phyloP scores from a whole-genome alignment of 2,797 vertebrate species.

The Gallinago stenura region DNA sequence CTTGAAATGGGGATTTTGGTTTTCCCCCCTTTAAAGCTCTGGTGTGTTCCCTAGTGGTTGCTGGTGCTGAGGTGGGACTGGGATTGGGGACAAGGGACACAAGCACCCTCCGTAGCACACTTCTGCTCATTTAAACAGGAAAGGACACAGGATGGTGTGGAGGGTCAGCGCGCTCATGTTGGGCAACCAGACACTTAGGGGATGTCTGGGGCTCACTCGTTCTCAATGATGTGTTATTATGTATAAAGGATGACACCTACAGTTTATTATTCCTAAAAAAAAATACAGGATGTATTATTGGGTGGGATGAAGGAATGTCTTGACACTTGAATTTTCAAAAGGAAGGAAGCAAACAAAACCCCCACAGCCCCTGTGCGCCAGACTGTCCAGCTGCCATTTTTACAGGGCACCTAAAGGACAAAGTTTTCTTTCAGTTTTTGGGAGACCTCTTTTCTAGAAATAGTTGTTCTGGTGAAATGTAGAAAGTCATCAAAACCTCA shows the following conservation, averaged over 20 bases:
- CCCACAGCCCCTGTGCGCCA: background rate
- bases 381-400: background rate
- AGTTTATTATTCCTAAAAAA: background rate
- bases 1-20: background rate
- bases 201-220: background rate
- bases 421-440: background rate
- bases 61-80: fast-evolving
- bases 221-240: fast-evolving
- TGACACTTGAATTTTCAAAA: background rate
- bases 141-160: background rate
- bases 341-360: background rate
- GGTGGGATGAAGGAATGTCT: background rate
- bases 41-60: fast-evolving
- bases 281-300: background rate
- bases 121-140: background rate
- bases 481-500: background rate
- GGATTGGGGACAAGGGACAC: background rate
- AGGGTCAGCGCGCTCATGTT: background rate
- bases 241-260: background rate
- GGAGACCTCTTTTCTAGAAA: background rate
- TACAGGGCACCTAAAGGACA: background rate
- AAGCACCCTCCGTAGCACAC: background rate
- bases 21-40: background rate
- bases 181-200: background rate
- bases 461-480: background rate